These are phyloP conservation scores for Nemotelus nigrinus DNA, from an alignment of 2,888 invertebrate species.

Conservation along the genomic window DNA sequence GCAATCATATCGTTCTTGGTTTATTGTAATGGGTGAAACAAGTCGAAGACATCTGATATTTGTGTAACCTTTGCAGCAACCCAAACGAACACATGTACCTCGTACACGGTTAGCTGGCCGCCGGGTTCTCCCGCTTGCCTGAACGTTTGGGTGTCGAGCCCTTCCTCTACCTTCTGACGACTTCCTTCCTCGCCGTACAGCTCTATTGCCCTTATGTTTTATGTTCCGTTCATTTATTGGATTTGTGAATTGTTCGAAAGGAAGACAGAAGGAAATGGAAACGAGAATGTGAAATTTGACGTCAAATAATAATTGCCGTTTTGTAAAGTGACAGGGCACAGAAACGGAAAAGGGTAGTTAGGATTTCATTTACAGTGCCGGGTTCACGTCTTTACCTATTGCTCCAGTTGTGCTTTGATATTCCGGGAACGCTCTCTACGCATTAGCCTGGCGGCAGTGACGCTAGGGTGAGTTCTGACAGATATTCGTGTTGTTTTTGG, in stretches of 20 bases:
- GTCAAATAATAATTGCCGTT: conserved; percentile 38
- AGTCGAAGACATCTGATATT: conserved; percentile 35
- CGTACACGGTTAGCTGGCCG: not conserved
- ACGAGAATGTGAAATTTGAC: conserved; percentile 28
- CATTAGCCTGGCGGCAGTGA: no score
- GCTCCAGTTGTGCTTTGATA: no score
- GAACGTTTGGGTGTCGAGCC: not conserved
- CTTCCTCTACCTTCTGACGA: not conserved
- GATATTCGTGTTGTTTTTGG: no score
- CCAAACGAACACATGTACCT: not conserved
- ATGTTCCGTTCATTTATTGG: conserved; percentile 32
- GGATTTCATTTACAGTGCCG: not conserved
- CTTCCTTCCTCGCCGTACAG: not conserved
- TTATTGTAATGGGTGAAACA: conserved; percentile 35
- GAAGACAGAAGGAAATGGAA: not conserved
- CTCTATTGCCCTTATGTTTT: conserved; percentile 35
- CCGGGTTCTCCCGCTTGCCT: not conserved
- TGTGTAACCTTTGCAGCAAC: not conserved
- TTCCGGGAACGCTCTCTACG: no score
- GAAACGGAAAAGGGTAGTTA: conserved; percentile 5
- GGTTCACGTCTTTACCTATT: no score
- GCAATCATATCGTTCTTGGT: conserved; percentile 30
- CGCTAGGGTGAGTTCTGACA: no score
- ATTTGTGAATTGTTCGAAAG: conserved; percentile 30
- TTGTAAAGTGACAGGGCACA: conserved; percentile 10